Base-by-base conservation (phyloP, 2,888 invertebrate genomes). In the Noctua fimbriata region DNA sequence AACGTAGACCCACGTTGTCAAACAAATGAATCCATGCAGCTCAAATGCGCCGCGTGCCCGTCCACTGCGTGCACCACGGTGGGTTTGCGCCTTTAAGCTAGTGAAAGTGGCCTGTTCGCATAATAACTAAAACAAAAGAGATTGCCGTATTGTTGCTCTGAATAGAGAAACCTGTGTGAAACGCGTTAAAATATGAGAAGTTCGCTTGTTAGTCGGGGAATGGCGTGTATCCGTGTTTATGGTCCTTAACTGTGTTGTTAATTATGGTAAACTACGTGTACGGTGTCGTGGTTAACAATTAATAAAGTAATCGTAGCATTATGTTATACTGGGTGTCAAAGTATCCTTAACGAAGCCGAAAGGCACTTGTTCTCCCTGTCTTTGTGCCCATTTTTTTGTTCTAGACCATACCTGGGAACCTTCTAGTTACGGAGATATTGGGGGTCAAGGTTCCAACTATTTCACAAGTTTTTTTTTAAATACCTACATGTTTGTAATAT, bases 91-190 rank as follows among this genome's bases (percentile, higher is more conserved):
- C 36, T 36, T 36, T 36, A 44, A 65, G 21, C 14, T 7, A 82
- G 88, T 76, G 87, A 88, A 86, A 88, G 88, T 84, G 24, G 1
- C 41, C 18, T 41, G 36, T 82, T 86, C 81, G 58, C 84, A 86
- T 84, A 72, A 63, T 81, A 87, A 87, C 67, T 80, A 52, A 63
- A 65, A 63, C 55, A 58, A 82, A 70, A 66, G 69, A 32, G n/a
- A 16, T 10, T 24, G 75, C 78, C 81, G 84, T 84, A 65, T 86
- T 84, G 84, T 81, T 52, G 63, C 16, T 52, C 21, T 32, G 28
- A 65, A 52, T 47, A 16, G 47, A 32, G 66, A 73, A 81, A 84
- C 58, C 58, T 75, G 72, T 76, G 81, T 16, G 76, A 75, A 72
- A 36, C 69, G 55, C 55, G 55, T 44, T 49, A n/a, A 73, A 71